Base-by-base conservation (phyloP, 2,113 vertebrate species). In the Cepphus grylle region DNA sequence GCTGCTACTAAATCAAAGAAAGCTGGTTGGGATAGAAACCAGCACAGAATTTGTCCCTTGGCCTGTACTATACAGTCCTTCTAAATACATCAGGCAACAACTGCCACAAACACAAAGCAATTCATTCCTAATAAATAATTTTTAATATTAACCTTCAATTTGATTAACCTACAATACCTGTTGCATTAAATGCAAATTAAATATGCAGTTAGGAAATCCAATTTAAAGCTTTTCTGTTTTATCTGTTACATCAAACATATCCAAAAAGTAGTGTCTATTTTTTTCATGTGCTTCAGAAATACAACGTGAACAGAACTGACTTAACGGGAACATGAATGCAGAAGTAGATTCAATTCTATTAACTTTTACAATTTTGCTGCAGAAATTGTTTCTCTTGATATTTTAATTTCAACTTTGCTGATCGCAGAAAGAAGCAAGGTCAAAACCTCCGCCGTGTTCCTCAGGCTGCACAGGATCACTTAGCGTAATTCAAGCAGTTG, bases 381-480 rank as follows among this genome's bases (percentile, higher is more conserved):
- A 93, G 83, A 90, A 97, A 86, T 92, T 94, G 80, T 95, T 90
- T 88, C 91, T 81, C 92, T 85, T 88, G 84, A 90, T 95, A 94
- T 90, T 97, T 97, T 97, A 94, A 97, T 95, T 97, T 90, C 74
- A 90, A 69, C 72, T 92, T 38, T 53, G 86, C 67, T 45, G 70
- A 86, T 19, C 2, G 22, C 11, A 56, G 73, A 66, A 72, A 59
- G 89, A 69, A 79, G 50, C 55, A 65, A 92, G 89, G 87, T 74
- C 89, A 72, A 74, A 55, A 62, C 55, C 81, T 88, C 49, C 58
- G 79, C 74, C 49, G 71, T 78, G 56, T 12, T 95, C 84, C 76
- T 74, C 73, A 80, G 40, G 14, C 58, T 89, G 73, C 76, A 47
- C 61, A 50, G 66, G 82, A 94, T 56, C 81, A 81, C 63, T 47